phyloP scores from a whole-genome alignment of 2,113 vertebrate species.

The Aegotheles bennettii region DNA sequence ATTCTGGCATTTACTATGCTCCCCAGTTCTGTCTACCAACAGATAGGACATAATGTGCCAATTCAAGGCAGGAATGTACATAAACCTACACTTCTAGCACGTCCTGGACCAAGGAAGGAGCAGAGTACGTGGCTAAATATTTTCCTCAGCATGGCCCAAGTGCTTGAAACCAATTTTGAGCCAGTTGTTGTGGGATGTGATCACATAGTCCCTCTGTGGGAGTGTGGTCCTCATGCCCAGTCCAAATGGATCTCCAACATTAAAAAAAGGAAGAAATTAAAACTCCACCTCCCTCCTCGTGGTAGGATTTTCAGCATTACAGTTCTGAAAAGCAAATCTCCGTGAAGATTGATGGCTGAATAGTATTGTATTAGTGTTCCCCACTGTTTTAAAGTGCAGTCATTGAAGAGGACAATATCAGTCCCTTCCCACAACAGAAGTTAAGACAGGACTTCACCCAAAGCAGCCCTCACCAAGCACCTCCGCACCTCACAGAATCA shows the following conservation, averaged over 20 bases:
- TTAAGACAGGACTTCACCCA: not conserved
- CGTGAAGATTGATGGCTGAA: not conserved
- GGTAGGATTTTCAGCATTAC: not conserved
- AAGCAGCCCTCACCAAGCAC: not conserved
- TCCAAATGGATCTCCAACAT: not conserved
- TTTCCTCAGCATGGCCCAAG: not conserved
- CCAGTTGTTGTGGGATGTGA: not conserved
- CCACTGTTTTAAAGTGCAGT: no score
- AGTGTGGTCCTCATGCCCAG: not conserved
- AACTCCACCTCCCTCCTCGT: accelerated
- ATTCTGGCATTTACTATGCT: not conserved
- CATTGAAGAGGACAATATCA: not conserved
- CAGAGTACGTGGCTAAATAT: not conserved
- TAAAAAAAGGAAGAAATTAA: not conserved
- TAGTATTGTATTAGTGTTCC: not conserved
- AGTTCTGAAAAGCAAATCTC: not conserved
- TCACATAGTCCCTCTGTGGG: not conserved
- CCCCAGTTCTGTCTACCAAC: not conserved
- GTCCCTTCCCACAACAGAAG: not conserved
- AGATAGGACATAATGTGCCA: not conserved
- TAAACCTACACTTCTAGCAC: not conserved
- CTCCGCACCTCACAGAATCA: no score
- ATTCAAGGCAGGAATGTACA: not conserved
- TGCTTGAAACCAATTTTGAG: not conserved
- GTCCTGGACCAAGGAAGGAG: not conserved